Evolutionary conservation across 2,888 invertebrate genomes (phyloP), one percentile per base, ranked within the genome.

Genomic region (Ophion ellenae): DNA sequence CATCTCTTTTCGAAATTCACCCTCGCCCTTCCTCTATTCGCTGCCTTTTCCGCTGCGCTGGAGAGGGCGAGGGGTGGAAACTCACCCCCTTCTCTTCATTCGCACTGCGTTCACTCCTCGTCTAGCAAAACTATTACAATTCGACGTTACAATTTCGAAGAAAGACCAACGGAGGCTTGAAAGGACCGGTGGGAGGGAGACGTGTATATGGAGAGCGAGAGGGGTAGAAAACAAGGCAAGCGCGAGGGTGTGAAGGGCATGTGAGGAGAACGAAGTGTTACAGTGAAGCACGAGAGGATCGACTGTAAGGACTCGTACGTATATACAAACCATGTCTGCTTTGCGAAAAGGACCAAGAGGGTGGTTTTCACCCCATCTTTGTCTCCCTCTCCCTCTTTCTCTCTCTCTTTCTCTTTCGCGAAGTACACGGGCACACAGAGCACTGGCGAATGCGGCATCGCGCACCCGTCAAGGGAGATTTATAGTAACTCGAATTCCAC

Each of bases 401-500:
- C 88, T 84, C 86, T 88, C 88, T 80, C 87, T 83, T 87, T 86
- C 87, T 83, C 85, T 78, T 88, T 83, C 88, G 87, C 86, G 86
- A 80, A 85, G 78, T 83, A 80, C 87, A 87, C 87, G 87, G 86
- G 45, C 64, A 63, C 87, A 81, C 47, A 40, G 10, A 73, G 47
- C 66, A 77, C 67, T 74, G 89, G 87, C 88, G 87, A 87, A 90
- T 88, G 90, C 90, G 92, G 92, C 93, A 93, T 93, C 93, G 93
- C 93, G 92, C 83, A 81, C 91, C 92, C 93, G 93, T 94, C 94
- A 93, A 92, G 93, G 91, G 91, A 93, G 93, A 93, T 94, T 94
- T 94, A 94, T 94, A 92, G 93, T 91, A 93, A 94, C 93, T 94
- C 94, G 93, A 94, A 94, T 94, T 94, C 93, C 93, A 93, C 92